A percentile compares a stretch with the other conserved stretches of the same genome.
Conservation (phyloP, 2,888 invertebrate species). For the Thecocarcelia acutangulata region DNA sequence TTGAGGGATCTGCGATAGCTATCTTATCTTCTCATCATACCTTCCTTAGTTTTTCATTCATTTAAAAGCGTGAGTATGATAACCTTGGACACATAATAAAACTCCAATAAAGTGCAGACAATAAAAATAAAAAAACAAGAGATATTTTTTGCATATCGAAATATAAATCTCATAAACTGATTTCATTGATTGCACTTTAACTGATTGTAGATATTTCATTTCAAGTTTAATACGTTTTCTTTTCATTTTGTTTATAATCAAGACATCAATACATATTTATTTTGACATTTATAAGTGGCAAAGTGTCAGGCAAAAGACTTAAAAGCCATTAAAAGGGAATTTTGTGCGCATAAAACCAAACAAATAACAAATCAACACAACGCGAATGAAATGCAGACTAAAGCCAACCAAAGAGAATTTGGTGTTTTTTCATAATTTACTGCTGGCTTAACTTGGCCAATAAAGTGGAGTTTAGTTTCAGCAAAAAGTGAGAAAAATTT, state of each 20-base stretch:
- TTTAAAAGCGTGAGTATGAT: constrained; percentile 9
- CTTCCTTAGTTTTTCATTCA: not conserved
- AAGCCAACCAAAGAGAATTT: not conserved
- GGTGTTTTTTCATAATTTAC: constrained; percentile 1
- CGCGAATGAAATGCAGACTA: not conserved
- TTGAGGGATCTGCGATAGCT: constrained; percentile 36
- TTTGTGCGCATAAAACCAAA: constrained; percentile 50
- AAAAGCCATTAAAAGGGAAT: constrained; percentile 58
- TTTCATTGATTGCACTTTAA: constrained; percentile 45
- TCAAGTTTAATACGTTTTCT: constrained; percentile 6
- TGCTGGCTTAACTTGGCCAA: constrained; percentile 45
- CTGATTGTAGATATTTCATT: constrained; percentile 38
- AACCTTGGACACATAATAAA: constrained; percentile 26
- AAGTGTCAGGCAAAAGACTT: constrained; percentile 58
- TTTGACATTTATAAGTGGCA: constrained; percentile 65
- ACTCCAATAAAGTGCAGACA: not conserved
- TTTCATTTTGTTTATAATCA: constrained; percentile 44
- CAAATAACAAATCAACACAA: not conserved
- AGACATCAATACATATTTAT: constrained; percentile 64
- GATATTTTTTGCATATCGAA: constrained; percentile 43
- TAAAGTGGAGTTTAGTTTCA: constrained; percentile 32
- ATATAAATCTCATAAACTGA: constrained; percentile 44
- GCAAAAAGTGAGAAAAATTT: constrained; percentile 36
- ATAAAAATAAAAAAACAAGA: not conserved
- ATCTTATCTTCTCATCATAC: constrained; percentile 31